Evolutionary conservation across 1,140 invertebrate species (phyloP).

Genomic region (Steinernema feltiae): DNA sequence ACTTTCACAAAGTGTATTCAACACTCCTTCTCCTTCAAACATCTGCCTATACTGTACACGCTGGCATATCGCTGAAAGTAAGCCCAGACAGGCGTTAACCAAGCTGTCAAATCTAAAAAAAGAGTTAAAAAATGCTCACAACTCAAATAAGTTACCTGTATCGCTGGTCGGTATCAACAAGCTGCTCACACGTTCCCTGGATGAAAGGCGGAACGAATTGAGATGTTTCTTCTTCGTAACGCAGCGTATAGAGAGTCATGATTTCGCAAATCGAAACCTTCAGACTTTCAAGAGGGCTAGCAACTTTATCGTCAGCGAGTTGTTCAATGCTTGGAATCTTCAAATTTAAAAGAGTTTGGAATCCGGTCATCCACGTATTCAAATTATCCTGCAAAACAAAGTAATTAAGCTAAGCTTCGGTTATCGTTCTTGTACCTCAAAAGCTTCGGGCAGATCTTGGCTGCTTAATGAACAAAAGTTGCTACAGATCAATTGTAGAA

Average conservation of each 20-base stretch:
- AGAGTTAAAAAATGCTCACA: neutral
- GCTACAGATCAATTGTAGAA: neutral
- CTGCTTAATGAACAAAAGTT: slow-evolving; percentile 1
- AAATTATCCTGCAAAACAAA: neutral
- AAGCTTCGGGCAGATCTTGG: slow-evolving; percentile 3
- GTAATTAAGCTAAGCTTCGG: too few species aligned
- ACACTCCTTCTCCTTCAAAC: neutral
- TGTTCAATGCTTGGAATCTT: neutral
- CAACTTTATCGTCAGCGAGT: neutral
- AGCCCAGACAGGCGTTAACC: neutral
- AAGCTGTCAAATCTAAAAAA: neutral
- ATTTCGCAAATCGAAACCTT: slow-evolving; percentile 5
- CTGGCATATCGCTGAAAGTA: neutral
- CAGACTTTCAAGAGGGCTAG: neutral
- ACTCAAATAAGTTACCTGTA: neutral
- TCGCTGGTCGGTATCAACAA: neutral
- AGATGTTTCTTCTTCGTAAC: neutral
- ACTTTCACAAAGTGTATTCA: neutral
- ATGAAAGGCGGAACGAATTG: neutral
- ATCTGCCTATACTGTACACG: neutral
- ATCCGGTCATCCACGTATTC: neutral
- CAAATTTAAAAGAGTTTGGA: neutral
- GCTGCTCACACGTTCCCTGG: neutral
- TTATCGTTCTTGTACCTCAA: neutral
- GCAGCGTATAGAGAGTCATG: neutral